Evolutionary conservation across 2,113 vertebrate species (phyloP).

Genomic region (Ovis aries): DNA sequence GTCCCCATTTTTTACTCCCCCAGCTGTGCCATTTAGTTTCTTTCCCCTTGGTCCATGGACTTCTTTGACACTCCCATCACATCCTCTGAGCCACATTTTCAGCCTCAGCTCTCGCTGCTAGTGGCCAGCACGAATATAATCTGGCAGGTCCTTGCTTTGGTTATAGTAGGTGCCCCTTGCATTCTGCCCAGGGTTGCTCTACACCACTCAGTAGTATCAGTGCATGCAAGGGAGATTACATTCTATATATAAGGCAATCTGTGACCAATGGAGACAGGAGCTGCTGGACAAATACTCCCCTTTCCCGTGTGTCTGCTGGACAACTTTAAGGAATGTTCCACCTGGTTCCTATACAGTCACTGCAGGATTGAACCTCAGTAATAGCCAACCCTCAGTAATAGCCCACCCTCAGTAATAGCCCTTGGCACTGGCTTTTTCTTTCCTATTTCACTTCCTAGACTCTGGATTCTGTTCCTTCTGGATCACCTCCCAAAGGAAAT

Average conservation of each 20-base stretch:
- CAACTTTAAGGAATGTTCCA: not conserved
- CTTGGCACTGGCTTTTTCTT: not conserved
- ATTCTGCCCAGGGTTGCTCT: not conserved
- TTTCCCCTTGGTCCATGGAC: not conserved
- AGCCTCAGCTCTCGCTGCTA: not conserved
- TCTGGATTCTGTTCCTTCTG: not conserved
- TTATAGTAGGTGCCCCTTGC: not conserved
- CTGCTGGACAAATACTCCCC: not conserved
- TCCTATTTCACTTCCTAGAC: not conserved
- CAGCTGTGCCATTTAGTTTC: not conserved
- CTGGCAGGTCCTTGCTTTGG: not conserved
- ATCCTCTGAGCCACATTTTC: not conserved
- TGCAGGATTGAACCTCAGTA: not conserved
- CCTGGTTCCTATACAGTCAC: rapidly evolving
- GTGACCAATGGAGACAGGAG: not conserved
- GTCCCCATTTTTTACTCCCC: not conserved
- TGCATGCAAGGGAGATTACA: not conserved
- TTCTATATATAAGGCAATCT: not conserved
- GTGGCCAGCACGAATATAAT: not conserved
- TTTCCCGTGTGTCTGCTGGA: not conserved
- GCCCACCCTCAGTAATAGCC: not conserved
- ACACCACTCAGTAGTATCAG: not conserved
- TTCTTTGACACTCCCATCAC: not conserved
- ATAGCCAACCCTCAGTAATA: not conserved
- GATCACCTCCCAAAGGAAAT: not conserved